Evolutionary conservation across 2,888 invertebrate species (phyloP), one percentile per base, ranked within the genome.

Genomic region (Polydrusus cervinus): DNA sequence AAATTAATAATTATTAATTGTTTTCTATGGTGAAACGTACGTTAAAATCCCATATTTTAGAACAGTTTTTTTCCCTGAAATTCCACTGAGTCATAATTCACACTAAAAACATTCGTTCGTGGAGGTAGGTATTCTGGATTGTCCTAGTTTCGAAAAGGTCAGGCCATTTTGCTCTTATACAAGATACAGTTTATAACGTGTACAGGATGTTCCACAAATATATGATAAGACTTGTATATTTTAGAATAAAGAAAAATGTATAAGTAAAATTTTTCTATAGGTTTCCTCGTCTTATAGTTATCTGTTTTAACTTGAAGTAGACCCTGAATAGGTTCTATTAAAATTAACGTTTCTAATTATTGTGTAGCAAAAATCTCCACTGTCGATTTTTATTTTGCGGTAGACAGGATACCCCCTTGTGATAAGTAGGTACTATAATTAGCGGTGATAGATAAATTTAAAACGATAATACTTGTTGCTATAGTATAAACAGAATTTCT

Each of bases 1-100:
- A 60, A 60, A 60, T 60, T 60, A 60, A 38, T 60, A 60, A 60
- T 60, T 60, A 60, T 60, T 60, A 60, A 60, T 53, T 60, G 57
- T 38, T 60, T 60, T 11, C 38, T 14, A 38, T 60, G 38, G 38
- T 34, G 57, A 60, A 57, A 60, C 57, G 38, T 60, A 60, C 57
- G 38, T 60, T 55, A 13, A 40, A 60, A 60, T 16, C 57, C 16
- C 16, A 40, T 38, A 60, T 60, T 38, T 60, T 14, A 11, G 57
- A 60, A 60, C 57, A 60, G 57, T 38, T 60, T 60, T 60, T 60
- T n/a, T n/a, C n/a, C 57, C 57, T 38, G 38, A 16, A 60, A 60
- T 16, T 38, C 57, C 38, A 38, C 38, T 38, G 57, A 60, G 16
- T 60, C 57, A 60, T 60, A 60, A 60, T 60, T 60, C 57, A 16